Evolutionary conservation across 2,797 vertebrate genomes (phyloP).

Genomic region (Mormyrops boulengeri): DNA sequence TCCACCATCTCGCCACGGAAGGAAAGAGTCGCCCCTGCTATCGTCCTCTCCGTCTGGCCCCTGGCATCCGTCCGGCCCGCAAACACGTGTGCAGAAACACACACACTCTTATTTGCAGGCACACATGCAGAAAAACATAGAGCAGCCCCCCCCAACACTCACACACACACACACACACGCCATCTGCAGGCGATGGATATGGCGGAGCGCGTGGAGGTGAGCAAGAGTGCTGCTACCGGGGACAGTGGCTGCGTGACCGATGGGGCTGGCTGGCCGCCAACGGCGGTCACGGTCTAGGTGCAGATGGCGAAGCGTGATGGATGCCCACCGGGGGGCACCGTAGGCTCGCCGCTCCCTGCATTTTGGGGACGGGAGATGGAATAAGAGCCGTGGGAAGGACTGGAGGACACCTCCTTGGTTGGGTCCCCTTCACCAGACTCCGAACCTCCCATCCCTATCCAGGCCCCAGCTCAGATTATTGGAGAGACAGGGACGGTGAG

Average conservation of each 20-base stretch:
- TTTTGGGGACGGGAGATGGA: background rate
- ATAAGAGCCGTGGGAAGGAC: slow-evolving; percentile 3
- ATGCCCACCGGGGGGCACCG: slow-evolving; percentile 41
- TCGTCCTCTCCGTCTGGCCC: background rate
- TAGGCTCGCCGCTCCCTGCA: slow-evolving; percentile 25
- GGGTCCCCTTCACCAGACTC: slow-evolving; percentile 55
- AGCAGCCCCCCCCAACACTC: slow-evolving; percentile 23
- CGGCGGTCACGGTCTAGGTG: slow-evolving; percentile 52
- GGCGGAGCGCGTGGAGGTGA: slow-evolving; percentile 41
- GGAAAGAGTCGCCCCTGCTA: background rate
- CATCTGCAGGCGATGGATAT: background rate
- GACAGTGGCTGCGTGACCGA: slow-evolving; percentile 54
- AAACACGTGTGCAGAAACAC: slow-evolving; percentile 36
- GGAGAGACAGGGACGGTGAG: background rate
- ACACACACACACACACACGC: background rate
- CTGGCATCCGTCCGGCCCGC: background rate
- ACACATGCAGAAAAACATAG: background rate
- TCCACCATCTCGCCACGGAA: background rate
- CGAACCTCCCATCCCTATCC: background rate
- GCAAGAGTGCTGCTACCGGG: slow-evolving; percentile 37
- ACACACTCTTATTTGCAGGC: background rate
- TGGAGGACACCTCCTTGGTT: slow-evolving; percentile 56
- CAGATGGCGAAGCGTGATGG: slow-evolving; percentile 62
- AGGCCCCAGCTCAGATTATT: background rate
- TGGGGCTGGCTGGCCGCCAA: slow-evolving; percentile 55